phyloP scores from a whole-genome alignment of 2,888 invertebrate species.

The Augiades crinisus region DNA sequence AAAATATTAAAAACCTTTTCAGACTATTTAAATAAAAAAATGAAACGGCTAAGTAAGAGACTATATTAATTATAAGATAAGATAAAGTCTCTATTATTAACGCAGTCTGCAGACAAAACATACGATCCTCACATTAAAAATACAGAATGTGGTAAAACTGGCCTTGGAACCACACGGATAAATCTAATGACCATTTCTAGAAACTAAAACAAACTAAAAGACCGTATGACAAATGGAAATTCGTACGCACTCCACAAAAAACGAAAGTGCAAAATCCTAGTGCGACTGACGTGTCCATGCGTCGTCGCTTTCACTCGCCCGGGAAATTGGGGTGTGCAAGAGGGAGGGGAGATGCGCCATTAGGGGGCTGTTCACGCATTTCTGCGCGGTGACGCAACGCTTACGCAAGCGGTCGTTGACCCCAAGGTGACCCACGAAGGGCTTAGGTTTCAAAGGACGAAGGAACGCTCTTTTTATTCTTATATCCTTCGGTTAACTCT shows the following conservation, averaged over 20 bases:
- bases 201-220: slow-evolving; percentile 8
- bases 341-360: slow-evolving; percentile 33
- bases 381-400: slow-evolving; percentile 60
- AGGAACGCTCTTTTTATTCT: slow-evolving; percentile 16
- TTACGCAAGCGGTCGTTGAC: slow-evolving; percentile 60
- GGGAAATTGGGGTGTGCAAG: slow-evolving; percentile 7
- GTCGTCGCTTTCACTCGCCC: slow-evolving; percentile 31
- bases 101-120: too few relatives aligned
- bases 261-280: slow-evolving; percentile 31
- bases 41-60: too few relatives aligned
- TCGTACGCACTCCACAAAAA: slow-evolving; percentile 27
- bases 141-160: background rate
- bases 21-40: too few relatives aligned
- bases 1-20: too few relatives aligned
- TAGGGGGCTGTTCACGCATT: slow-evolving; percentile 45
- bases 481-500: slow-evolving; percentile 8
- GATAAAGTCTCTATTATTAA: too few relatives aligned
- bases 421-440: slow-evolving; percentile 49
- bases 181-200: slow-evolving; percentile 1
- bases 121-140: too few relatives aligned
- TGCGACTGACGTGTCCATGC: slow-evolving; percentile 21
- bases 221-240: slow-evolving; percentile 24
- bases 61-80: too few relatives aligned
- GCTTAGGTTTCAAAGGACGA: slow-evolving; percentile 39
- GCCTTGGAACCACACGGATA: background rate